Conservation (phyloP, 2,888 invertebrate species). For the Polietes domitor region DNA sequence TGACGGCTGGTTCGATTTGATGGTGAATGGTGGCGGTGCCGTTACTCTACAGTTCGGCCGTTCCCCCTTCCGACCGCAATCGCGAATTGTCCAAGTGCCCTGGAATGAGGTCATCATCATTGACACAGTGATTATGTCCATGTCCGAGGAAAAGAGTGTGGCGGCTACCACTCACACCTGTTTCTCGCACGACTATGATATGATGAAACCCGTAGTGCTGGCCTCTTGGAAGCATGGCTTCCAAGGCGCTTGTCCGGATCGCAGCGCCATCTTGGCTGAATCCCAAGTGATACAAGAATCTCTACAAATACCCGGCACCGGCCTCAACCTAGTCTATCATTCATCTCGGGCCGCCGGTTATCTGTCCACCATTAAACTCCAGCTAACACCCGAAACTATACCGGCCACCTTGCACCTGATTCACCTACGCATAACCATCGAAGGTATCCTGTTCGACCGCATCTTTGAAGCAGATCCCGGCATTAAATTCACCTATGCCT, state of each 20-base stretch:
- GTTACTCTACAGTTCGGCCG: conserved; percentile 97
- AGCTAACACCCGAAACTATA: conserved; percentile 92
- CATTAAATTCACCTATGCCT: conserved; percentile 97
- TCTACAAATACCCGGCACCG: conserved; percentile 95
- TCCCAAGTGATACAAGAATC: conserved; percentile 98
- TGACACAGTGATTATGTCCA: conserved; percentile 91
- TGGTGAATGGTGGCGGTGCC: conserved; percentile 99
- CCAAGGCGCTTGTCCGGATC: conserved; percentile 96
- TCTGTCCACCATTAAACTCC: conserved; percentile 94
- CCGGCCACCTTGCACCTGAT: conserved; percentile 92
- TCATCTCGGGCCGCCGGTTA: conserved; percentile 97
- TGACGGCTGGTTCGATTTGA: conserved; percentile 97
- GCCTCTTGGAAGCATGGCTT: conserved; percentile 98
- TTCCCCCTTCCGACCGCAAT: conserved; percentile 93
- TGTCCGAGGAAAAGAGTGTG: conserved; percentile 89
- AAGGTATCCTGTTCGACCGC: conserved; percentile 96
- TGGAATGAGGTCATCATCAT: conserved; percentile 99
- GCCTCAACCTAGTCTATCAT: conserved; percentile 97
- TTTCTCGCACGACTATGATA: conserved; percentile 93
- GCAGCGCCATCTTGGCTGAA: conserved; percentile 93
- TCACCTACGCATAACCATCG: conserved; percentile 94
- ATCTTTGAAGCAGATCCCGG: conserved; percentile 97
- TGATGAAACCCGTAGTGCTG: conserved; percentile 95
- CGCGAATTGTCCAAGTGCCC: conserved; percentile 94
- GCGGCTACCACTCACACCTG: conserved; percentile 88